Percentiles rank a stretch among this genome's conserved stretches.
These are phyloP conservation scores for Mobula hypostoma DNA, from an alignment of 2,113 vertebrate genomes.

Conservation along the genomic window DNA sequence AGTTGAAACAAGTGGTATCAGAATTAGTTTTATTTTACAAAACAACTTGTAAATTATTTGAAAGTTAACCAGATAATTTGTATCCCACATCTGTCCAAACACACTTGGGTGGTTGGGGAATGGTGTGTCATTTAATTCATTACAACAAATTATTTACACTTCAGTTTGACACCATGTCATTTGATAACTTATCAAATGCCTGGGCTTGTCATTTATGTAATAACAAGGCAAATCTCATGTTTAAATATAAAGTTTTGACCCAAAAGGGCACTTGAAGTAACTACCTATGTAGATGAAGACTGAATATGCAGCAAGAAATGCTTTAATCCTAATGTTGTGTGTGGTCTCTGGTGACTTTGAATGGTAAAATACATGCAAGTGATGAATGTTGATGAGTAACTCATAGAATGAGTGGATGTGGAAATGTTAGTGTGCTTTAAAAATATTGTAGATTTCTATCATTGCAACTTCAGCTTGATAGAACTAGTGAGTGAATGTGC, in stretches of 20 bases:
- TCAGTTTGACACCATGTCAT: not conserved
- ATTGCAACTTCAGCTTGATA: conserved; percentile 52
- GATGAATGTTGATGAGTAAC: fast-evolving
- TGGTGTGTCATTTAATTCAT: not conserved
- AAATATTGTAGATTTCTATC: conserved; percentile 42
- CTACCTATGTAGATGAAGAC: not conserved
- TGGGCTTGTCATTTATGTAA: not conserved
- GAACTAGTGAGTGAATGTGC: conserved; percentile 58
- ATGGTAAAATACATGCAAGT: not conserved
- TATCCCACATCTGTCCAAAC: not conserved
- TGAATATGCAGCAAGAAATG: conserved; percentile 18
- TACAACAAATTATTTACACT: not conserved
- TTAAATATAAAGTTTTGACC: conserved; percentile 8
- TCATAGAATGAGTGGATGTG: not conserved
- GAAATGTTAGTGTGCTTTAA: conserved; percentile 41
- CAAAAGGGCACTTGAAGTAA: not conserved
- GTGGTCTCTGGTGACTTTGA: conserved; percentile 38
- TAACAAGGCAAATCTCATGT: no score
- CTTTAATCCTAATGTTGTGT: not conserved
- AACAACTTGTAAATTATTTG: not conserved
- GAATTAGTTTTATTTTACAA: not conserved
- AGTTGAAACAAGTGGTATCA: not conserved
- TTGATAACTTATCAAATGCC: not conserved
- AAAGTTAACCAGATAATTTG: not conserved
- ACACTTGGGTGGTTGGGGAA: not conserved